Percentiles rank a stretch among this genome's conserved stretches.
Evolutionary conservation across 2,113 vertebrate genomes (phyloP).

Genomic region (Isurus oxyrinchus): DNA sequence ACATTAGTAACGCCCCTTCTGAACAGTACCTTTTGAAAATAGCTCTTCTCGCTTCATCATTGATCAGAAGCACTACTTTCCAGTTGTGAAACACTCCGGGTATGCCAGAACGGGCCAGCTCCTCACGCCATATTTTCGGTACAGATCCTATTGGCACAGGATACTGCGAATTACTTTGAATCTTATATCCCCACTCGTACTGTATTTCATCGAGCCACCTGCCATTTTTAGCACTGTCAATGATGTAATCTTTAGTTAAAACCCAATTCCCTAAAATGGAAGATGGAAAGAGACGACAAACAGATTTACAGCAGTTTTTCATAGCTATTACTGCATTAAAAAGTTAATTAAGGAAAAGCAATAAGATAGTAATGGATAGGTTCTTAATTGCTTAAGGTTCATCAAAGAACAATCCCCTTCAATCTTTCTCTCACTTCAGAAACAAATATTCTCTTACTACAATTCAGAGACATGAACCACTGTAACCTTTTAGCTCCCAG

Average conservation of each 20-base stretch:
- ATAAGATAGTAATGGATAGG: background rate
- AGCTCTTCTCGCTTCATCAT: slow-evolving; percentile 55
- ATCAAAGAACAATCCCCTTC: background rate
- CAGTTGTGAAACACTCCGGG: slow-evolving; percentile 85
- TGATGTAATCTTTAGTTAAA: slow-evolving; percentile 80
- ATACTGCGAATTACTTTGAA: slow-evolving; percentile 62
- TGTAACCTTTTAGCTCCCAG: background rate
- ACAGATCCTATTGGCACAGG: slow-evolving; percentile 68
- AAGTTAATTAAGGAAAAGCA: background rate
- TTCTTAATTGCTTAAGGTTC: background rate
- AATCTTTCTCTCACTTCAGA: background rate
- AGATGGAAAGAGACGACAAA: background rate
- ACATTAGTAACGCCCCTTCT: background rate
- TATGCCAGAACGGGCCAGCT: slow-evolving; percentile 56
- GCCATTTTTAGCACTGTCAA: slow-evolving; percentile 77
- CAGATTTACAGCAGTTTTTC: background rate
- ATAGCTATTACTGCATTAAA: background rate
- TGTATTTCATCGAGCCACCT: slow-evolving; percentile 82
- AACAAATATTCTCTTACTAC: background rate
- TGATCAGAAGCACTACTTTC: slow-evolving; percentile 74
- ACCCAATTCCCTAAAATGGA: slow-evolving; percentile 87
- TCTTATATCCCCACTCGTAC: slow-evolving; percentile 79
- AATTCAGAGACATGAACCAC: background rate
- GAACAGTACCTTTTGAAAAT: slow-evolving; percentile 72
- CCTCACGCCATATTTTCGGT: slow-evolving; percentile 71